A percentile compares a stretch with the other conserved stretches of the same genome.
phyloP scores from a whole-genome alignment of 2,888 invertebrate species.

The Didymodactylos carnosus region DNA sequence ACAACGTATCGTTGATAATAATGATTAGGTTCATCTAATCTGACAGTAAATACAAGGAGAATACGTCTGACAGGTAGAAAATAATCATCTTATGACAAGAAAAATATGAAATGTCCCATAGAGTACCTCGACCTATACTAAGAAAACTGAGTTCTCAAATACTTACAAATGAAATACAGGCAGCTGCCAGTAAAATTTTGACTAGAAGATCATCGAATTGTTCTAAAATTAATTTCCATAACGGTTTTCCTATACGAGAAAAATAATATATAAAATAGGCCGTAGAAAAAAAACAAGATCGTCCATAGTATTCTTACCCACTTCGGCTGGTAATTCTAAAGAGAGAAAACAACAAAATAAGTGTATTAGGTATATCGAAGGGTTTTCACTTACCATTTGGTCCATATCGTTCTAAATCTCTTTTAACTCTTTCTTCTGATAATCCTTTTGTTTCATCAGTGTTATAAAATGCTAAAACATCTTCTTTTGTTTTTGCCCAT shows the following conservation, averaged over 20 bases:
- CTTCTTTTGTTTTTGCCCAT: slow-evolving; percentile 39
- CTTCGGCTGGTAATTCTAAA: slow-evolving; percentile 76
- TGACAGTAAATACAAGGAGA: too few species aligned
- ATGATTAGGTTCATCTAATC: too few species aligned
- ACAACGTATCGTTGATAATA: too few species aligned
- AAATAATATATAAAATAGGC: too few species aligned
- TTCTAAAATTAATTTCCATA: slow-evolving; percentile 99
- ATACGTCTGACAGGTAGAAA: too few species aligned
- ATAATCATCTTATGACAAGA: too few species aligned
- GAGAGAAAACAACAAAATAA: neutral
- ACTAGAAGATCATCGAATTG: slow-evolving; percentile 99
- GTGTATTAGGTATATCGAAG: neutral
- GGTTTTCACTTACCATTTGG: slow-evolving; percentile 49
- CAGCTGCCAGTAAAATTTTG: slow-evolving; percentile 99
- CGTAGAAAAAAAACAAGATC: slow-evolving; percentile 18
- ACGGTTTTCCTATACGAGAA: slow-evolving; percentile 93
- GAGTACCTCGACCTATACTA: too few species aligned
- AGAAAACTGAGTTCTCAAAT: slow-evolving; percentile 21
- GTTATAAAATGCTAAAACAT: slow-evolving; percentile 67
- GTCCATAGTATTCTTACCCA: slow-evolving; percentile 61
- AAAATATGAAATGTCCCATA: too few species aligned
- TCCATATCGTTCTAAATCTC: slow-evolving; percentile 92
- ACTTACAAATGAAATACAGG: slow-evolving; percentile 99
- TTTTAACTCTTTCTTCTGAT: slow-evolving; percentile 70
- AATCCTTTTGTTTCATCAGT: slow-evolving; percentile 73